Evolutionary conservation across 2,113 vertebrate species (phyloP), one percentile per base, ranked within the genome.

Genomic region (Barbus barbus): DNA sequence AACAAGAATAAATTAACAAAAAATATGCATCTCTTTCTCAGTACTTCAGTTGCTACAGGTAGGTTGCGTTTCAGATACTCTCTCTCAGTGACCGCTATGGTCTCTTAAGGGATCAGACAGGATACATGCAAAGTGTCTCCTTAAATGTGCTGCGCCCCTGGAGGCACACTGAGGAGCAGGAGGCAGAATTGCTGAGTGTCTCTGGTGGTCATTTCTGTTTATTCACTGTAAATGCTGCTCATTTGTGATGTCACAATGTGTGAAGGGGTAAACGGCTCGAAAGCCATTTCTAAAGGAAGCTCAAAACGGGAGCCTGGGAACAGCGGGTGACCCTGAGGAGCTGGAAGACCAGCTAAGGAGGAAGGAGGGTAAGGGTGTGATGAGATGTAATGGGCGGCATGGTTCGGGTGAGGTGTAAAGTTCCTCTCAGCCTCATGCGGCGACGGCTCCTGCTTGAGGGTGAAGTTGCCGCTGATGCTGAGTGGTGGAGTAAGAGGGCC

Each of bases 401-500:
- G 93, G 58, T 84, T 84, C 0, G 90, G 46, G 81, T 94, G 94
- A 53, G 89, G 16, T 18, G 90, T 85, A 90, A 93, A 98, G 88
- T 94, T 87, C 80, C 97, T 97, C 13, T 98, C 98, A 58, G 96
- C 86, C 5, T 98, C 98, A 4, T 85, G 91, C 3, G 97, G 95
- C 51, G 97, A 97, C 0, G 94, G 94, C 65, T 98, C 97, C 89
- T 96, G 97, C 94, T 99, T 99, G 89, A 98, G 93, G 88, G 97
- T 93, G 90, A 97, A 98, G 90, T 96, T 99, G 28, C 98, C 96
- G 3, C 94, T 97, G 93, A 99, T 94, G 92, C 97, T 99, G 81
- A 98, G 92, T 0, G 97, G 97, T 0, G 98, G 98, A 0, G 97
- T 99, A 38, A 99, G 94, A 28, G 97, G 96, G 5, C 95, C 98